Base-by-base conservation (phyloP, 1,140 invertebrate genomes). In the Ectropis grisescens region DNA sequence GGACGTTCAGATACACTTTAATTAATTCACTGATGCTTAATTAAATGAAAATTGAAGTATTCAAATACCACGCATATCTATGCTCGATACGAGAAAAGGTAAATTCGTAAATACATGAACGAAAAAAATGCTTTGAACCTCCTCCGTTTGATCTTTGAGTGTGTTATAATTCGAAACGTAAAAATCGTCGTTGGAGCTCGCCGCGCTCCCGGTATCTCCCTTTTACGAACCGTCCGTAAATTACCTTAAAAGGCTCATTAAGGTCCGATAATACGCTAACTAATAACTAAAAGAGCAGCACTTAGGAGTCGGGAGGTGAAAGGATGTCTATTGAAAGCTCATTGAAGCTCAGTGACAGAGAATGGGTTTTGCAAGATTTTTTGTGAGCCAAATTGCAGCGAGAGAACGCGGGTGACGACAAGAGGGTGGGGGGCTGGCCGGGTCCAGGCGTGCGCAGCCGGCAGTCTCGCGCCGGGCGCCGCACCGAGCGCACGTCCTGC, bases 381-480 rank as follows among this genome's bases (percentile, higher is more conserved):
- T 67, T 61, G 55, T 55, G 50, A 57, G 54, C 57, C 61, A 62
- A 71, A 69, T 78, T 69, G 69, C 70, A 75, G 48, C 51, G 47
- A 44, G 49, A 29, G 27, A 39, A 29, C 33, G 31, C 39, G 27
- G 25, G 14, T 15, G 29, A 29, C 9, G 36, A 10, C 41, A 13
- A 40, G 11, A 26, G 47, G 58, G 52, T 53, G 36, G 37, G 65
- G 59, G 70, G 53, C 27, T 41, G 64, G 66, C 65, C 60, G 66
- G 69, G 72, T 58, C 50, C 60, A 71, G 72, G 72, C 72, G 62
- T 69, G 72, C 72, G 72, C 72, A 74, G 49, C 51, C 69, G 67
- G 62, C 60, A 78, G 72, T 78, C 33, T 45, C 57, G 37, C 23
- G 38, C 58, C 40, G 50, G 45, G 43, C 42, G 47, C 47, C 58